These are phyloP conservation scores for Zingel zingel DNA, from an alignment of 2,113 vertebrate species.

Conservation along the genomic window DNA sequence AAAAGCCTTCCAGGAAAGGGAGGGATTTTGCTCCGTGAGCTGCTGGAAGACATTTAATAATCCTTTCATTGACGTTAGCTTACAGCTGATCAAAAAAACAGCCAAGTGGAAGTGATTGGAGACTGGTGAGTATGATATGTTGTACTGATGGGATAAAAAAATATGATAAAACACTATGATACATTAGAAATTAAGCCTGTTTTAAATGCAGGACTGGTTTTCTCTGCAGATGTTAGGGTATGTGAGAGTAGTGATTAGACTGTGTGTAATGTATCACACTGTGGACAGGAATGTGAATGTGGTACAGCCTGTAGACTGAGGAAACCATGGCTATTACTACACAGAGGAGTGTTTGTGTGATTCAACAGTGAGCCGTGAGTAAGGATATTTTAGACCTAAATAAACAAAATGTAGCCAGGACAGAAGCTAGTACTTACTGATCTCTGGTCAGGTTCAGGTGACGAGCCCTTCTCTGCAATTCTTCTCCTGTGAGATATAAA, in stretches of 20 bases:
- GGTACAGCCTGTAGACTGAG: not conserved
- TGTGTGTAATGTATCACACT: too few species aligned
- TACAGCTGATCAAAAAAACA: not conserved
- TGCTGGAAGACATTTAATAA: not conserved
- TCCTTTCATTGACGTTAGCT: not conserved
- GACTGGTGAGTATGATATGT: not conserved
- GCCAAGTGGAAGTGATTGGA: not conserved
- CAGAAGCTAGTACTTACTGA: constrained; percentile 84
- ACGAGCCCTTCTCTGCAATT: constrained; percentile 97
- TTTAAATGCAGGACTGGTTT: not conserved
- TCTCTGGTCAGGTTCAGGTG: constrained; percentile 93
- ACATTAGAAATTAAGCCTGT: not conserved
- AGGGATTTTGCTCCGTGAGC: too few species aligned
- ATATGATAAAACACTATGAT: too few species aligned
- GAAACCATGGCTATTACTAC: not conserved
- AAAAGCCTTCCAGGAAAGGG: not conserved
- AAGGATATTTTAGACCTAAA: not conserved
- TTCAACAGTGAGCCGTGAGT: not conserved
- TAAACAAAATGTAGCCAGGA: not conserved
- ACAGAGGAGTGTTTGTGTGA: constrained; percentile 22
- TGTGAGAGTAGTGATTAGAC: too few species aligned
- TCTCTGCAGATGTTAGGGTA: not conserved
- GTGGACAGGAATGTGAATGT: constrained; percentile 26
- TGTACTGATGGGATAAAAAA: not conserved
- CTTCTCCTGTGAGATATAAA: constrained; percentile 87